Base-by-base conservation (phyloP, 1,140 invertebrate genomes). In the Whitmania pigra region DNA sequence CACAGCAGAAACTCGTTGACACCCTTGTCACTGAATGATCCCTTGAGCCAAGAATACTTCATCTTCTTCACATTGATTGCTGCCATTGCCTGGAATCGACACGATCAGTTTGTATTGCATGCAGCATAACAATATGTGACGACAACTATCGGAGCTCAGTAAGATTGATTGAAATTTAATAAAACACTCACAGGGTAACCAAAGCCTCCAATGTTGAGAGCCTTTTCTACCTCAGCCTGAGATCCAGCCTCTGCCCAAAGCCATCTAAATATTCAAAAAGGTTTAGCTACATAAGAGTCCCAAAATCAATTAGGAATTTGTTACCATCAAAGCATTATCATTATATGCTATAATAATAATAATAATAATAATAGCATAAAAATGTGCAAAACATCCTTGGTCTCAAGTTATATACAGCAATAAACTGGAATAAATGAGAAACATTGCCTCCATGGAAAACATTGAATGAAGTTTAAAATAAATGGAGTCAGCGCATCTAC, bases 31-130 rank as follows among this genome's bases (percentile, higher is more conserved):
- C 92, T 94, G 84, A 98, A 99, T 29, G 94, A 90, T 66, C 95
- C 95, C 76, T 90, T 88, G 0, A 99, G 83, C 3, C 93, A 85
- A 0, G 94, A 92, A 84, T 91, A 99, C 80, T 96, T 97, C 88
- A 94, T 90, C 84, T 99, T 99, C 82, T 96, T 93, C 13, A 88
- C 86, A 83, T 97, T 99, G 40, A 98, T 88, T 29, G 94, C 94
- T 17, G 92, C 94, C 88, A 99, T 89, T 17, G 95, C 94, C 57
- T 92, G 90, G 80, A 92, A 91, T 31, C 89, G 89, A 82, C 92
- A 93, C 3, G 11, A 49, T 49, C 9, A 49, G 0, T 49, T 49
- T 49, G 43, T 17, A 49, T 36, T 36, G 31, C 6, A 6, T 36
- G 31, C 9, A 63, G 22, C 57, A 18, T 63, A 13, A 31, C 29